Evolutionary conservation across 2,888 invertebrate genomes (phyloP).

Genomic region (Dasysyrphus tricinctus): DNA sequence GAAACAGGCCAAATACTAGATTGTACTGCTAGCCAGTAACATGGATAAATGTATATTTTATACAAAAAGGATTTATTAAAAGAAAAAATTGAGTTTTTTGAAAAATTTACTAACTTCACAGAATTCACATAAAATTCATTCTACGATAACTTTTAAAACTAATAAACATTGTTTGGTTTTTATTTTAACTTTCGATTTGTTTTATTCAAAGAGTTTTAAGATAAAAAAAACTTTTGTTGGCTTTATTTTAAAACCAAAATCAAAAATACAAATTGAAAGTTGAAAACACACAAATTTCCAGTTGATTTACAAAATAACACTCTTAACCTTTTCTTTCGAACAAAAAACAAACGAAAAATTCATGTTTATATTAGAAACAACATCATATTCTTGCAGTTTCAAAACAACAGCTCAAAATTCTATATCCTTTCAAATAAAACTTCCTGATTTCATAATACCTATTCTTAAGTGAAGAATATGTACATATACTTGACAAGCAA

Average conservation of each 20-base stretch:
- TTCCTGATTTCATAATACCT: not conserved
- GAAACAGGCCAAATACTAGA: too few relatives aligned
- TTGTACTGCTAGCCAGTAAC: too few relatives aligned
- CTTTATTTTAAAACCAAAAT: too few relatives aligned
- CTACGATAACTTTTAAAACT: too few relatives aligned
- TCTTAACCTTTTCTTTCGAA: not conserved
- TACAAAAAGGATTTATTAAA: too few relatives aligned
- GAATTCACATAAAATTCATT: too few relatives aligned
- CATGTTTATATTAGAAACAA: not conserved
- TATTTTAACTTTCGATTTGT: too few relatives aligned
- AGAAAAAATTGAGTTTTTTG: too few relatives aligned
- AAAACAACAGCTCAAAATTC: not conserved
- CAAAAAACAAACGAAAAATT: not conserved
- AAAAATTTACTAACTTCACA: too few relatives aligned
- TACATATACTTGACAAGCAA: conserved; percentile 6
- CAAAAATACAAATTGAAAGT: not conserved
- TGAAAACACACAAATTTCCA: not conserved
- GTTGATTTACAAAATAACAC: not conserved
- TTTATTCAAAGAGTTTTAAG: too few relatives aligned
- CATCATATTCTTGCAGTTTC: not conserved
- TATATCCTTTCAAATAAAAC: not conserved
- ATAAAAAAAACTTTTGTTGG: not conserved
- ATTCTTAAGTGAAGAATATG: not conserved
- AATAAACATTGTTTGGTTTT: too few relatives aligned
- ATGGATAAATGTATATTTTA: too few relatives aligned